Conservation (phyloP, 1,140 invertebrate species). For the Drosophila pachea region DNA sequence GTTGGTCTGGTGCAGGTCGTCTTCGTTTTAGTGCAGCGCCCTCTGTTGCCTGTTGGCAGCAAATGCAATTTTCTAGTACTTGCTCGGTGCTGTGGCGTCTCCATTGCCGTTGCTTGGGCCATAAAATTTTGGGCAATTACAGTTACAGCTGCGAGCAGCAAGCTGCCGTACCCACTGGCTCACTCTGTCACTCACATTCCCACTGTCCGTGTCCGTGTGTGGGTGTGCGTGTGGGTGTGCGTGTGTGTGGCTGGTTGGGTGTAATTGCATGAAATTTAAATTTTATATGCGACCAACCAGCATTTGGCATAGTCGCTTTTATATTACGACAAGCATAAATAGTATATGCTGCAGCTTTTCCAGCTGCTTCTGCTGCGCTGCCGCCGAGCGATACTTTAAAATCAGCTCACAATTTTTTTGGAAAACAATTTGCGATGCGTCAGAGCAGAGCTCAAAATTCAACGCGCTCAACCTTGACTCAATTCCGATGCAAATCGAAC, state of each 20-base stretch:
- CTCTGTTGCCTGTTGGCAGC: conserved; percentile 57
- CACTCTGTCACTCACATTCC: conserved; percentile 6
- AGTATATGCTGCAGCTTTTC: conserved; percentile 50
- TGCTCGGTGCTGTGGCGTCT: conserved; percentile 33
- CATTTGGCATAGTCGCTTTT: conserved; percentile 61
- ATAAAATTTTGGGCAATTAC: conserved; percentile 76
- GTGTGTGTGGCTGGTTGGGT: conserved; percentile 9
- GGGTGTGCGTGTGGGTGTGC: background rate
- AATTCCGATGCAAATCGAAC: conserved; percentile 64
- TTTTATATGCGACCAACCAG: conserved; percentile 66
- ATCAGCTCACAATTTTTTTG: conserved; percentile 14
- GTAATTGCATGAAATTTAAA: conserved; percentile 72
- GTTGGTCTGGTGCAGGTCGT: conserved; percentile 21
- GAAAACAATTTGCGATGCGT: conserved; percentile 48
- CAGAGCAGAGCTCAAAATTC: conserved; percentile 28
- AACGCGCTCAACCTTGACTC: conserved; percentile 59
- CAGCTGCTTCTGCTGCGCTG: conserved; percentile 48
- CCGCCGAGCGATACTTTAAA: conserved; percentile 30
- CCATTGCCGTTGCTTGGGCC: conserved; percentile 27
- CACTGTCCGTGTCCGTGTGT: too few relatives aligned
- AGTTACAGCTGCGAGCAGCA: conserved; percentile 43
- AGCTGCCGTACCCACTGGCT: conserved; percentile 21
- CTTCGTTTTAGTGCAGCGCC: conserved; percentile 66
- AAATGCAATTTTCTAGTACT: conserved; percentile 75
- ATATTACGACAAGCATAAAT: conserved; percentile 59